These are phyloP conservation scores for Phrynosoma blainvillii DNA, from an alignment of 2,113 vertebrate genomes.

Conservation along the genomic window DNA sequence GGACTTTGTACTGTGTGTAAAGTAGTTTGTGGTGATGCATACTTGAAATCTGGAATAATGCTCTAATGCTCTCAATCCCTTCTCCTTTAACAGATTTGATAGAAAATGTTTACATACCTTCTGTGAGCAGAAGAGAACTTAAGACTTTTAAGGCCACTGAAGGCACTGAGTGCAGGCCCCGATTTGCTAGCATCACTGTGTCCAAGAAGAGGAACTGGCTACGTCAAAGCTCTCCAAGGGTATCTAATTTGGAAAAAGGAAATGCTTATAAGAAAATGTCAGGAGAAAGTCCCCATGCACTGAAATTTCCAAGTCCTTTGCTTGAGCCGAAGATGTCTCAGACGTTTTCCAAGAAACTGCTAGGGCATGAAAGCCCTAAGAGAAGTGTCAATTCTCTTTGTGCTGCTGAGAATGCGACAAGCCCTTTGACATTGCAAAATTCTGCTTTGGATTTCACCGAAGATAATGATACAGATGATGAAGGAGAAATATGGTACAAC, in stretches of 20 bases:
- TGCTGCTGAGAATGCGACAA: neutral
- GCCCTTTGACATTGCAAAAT: conserved; percentile 16
- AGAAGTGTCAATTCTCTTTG: neutral
- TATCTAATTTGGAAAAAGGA: conserved; percentile 74
- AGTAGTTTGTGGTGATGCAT: neutral
- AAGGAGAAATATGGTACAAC: conserved; percentile 99
- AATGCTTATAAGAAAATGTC: conserved; percentile 67
- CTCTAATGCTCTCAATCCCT: conserved; percentile 26
- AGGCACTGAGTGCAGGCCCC: conserved; percentile 66
- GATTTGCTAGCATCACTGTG: conserved; percentile 90
- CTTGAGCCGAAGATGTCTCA: conserved; percentile 64
- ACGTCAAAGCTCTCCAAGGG: conserved; percentile 85
- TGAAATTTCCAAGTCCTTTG: conserved; percentile 54
- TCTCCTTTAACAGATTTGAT: conserved; percentile 79
- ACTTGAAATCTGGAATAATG: conserved; percentile 1
- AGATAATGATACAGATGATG: conserved; percentile 93
- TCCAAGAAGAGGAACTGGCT: conserved; percentile 98
- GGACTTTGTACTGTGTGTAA: conserved; percentile 41
- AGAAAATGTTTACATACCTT: conserved; percentile 85
- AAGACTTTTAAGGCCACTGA: conserved; percentile 64
- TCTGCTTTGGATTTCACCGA: conserved; percentile 78
- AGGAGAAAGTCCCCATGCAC: conserved; percentile 61
- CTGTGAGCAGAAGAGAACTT: conserved; percentile 74
- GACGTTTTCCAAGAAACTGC: conserved; percentile 22
- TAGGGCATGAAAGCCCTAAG: conserved; percentile 7